Percentiles rank a stretch among this genome's conserved stretches.
Conservation (phyloP, 2,113 vertebrate species). For the Pipra filicauda region DNA sequence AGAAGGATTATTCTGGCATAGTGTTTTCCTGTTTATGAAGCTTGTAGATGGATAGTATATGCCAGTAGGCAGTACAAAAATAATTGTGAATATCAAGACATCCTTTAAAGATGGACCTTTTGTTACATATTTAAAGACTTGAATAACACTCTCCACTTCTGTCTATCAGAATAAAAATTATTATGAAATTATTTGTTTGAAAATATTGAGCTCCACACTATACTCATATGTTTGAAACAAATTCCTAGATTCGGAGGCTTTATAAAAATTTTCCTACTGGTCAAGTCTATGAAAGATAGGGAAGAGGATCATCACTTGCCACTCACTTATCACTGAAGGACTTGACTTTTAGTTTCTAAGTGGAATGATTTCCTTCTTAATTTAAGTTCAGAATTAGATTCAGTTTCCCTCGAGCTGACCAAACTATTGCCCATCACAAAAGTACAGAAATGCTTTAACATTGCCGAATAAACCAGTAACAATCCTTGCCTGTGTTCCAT, state of each 20-base stretch:
- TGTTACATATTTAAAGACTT: neutral
- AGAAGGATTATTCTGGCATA: neutral
- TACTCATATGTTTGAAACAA: neutral
- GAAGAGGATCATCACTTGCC: neutral
- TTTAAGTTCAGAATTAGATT: neutral
- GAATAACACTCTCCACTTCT: neutral
- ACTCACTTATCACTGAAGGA: neutral
- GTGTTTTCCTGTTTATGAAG: neutral
- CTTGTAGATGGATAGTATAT: neutral
- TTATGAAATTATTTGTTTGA: neutral
- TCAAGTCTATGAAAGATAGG: neutral
- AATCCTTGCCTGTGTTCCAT: neutral
- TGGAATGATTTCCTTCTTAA: neutral
- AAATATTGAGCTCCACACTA: neutral
- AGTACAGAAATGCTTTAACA: neutral
- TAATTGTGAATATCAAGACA: neutral
- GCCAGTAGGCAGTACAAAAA: neutral
- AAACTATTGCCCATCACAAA: neutral
- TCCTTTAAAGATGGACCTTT: accelerated
- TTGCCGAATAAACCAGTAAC: neutral
- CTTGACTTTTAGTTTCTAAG: neutral
- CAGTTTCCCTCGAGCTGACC: neutral
- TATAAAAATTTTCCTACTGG: neutral
- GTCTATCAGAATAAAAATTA: neutral
- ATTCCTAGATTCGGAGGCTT: neutral